Evolutionary conservation across 23 tunicate species (phyloP), one percentile per base, ranked within the genome.

Genomic region (Oikopleura dioica): DNA sequence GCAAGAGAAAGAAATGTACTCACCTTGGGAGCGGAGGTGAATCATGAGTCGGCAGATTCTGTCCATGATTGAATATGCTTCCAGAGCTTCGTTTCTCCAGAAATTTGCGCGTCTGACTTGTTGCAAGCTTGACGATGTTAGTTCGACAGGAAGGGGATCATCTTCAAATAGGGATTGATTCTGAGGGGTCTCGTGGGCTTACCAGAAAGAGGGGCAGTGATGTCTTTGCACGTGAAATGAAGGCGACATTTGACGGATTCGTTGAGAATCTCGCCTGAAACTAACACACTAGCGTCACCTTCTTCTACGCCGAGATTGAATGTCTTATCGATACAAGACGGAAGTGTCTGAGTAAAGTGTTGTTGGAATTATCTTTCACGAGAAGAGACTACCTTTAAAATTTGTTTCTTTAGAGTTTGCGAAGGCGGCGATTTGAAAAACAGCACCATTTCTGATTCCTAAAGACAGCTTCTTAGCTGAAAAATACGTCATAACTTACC

Each of bases 311-410:
- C 72, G 26, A 63, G 32, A 63, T 63, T 63, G 16, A 63, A 28
- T 2, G 29, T 21, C 33, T 63, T 63, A 28, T 63, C 72, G 26
- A 63, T 16, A 28, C 72, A 63, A 28, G 30, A 21, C 33, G 72
- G 72, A 23, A 63, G 26, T 16, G 26, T 2, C 72, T 63, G 2
- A 63, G 55, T 9, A 9, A 44, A 44, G 9, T 44, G 55, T 44
- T 44, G 55, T 44, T 16, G 9, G 55, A 44, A 44, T 9, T 16
- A 44, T 44, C 16, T 44, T 44, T n/a, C n/a, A n/a, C n/a, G n/a
- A n/a, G n/a, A n/a, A n/a, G n/a, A n/a, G n/a, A n/a, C n/a, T n/a
- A 63, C 72, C 72, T 63, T 63, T 31, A 63, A 2, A 63, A 63
- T 63, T 16, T 63, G 16, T 2, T 63, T 31, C 5, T 12, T 23